phyloP scores from a whole-genome alignment of 2,797 vertebrate genomes.

The Corythornis leucogaster region DNA sequence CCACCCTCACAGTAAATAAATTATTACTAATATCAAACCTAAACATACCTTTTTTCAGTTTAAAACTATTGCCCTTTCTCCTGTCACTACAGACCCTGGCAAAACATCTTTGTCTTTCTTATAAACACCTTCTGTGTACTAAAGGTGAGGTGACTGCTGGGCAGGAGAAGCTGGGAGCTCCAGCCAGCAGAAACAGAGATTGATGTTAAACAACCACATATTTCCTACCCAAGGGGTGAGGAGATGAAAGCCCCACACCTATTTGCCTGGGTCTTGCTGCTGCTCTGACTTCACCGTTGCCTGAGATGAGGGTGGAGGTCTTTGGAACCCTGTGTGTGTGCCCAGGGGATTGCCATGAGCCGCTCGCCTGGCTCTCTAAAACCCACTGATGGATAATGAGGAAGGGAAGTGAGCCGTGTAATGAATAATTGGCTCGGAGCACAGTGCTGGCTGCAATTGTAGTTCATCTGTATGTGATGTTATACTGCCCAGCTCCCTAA shows the following conservation, averaged over 20 bases:
- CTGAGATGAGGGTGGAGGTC: neutral
- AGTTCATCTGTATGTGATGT: neutral
- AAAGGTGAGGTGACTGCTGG: neutral
- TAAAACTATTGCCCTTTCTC: neutral
- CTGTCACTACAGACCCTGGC: neutral
- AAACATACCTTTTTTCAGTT: neutral
- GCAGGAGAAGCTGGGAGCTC: neutral
- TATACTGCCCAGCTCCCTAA: fast-evolving
- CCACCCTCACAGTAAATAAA: too few species aligned
- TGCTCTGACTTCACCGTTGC: neutral
- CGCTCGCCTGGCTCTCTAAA: fast-evolving
- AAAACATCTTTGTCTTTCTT: neutral
- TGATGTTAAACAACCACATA: fast-evolving
- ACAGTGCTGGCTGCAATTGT: fast-evolving
- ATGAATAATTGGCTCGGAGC: neutral
- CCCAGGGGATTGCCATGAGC: fast-evolving
- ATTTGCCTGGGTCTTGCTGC: fast-evolving
- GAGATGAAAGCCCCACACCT: fast-evolving
- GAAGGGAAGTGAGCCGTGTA: neutral
- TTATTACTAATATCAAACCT: too few species aligned
- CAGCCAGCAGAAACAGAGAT: neutral
- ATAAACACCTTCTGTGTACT: neutral
- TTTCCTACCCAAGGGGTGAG: too few species aligned
- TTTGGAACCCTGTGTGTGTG: fast-evolving
- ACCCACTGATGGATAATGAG: fast-evolving